phyloP scores from a whole-genome alignment of 2,113 vertebrate species.

The Gracilinanus agilis region DNA sequence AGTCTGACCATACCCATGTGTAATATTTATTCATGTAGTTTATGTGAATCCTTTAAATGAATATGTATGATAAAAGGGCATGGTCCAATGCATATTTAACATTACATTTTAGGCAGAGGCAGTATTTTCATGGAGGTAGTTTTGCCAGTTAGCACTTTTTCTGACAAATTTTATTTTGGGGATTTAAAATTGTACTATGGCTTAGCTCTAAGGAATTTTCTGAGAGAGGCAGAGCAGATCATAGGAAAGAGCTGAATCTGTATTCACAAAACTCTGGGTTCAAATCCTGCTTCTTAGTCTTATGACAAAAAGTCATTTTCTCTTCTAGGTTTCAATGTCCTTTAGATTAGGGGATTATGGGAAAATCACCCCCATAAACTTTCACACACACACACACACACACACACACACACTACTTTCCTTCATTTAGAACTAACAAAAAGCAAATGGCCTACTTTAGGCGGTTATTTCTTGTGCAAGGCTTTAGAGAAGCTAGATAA shows the following conservation, averaged over 20 bases:
- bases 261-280: background rate
- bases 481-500: no score
- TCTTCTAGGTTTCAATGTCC: background rate
- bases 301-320: background rate
- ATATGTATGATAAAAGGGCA: background rate
- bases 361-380: background rate
- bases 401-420: background rate
- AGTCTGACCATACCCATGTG: background rate
- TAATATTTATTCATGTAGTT: background rate
- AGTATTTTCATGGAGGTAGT: background rate
- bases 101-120: background rate
- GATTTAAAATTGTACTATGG: background rate
- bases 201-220: background rate
- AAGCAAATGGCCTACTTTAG: background rate
- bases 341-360: background rate
- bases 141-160: background rate
- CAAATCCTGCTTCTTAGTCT: background rate
- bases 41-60: background rate
- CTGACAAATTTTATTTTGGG: background rate
- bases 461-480: background rate
- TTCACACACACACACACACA: no score
- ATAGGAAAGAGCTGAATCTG: background rate
- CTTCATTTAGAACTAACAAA: background rate
- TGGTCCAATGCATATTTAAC: background rate
- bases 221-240: background rate